Conservation (phyloP, 2,888 invertebrate species). For the Tachina fera region DNA sequence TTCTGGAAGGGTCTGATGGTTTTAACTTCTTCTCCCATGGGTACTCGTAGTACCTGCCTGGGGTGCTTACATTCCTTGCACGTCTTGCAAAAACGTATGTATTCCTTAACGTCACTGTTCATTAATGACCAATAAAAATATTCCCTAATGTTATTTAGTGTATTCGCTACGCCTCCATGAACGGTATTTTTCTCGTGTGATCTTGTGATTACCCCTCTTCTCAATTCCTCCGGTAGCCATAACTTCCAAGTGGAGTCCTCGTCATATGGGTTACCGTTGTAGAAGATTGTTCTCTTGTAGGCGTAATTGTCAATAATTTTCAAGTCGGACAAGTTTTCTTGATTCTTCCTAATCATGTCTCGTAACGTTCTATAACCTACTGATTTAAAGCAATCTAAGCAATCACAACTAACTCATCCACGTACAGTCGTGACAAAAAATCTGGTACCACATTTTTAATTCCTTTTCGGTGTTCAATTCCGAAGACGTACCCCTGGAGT, state of each 20-base stretch:
- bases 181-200: conserved; percentile 12
- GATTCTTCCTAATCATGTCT: conserved; percentile 2
- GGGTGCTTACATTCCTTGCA: conserved; percentile 12
- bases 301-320: background rate
- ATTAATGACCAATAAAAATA: conserved; percentile 12
- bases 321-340: background rate
- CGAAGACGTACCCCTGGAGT: too few relatives aligned
- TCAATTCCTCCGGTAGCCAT: conserved; percentile 18
- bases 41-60: background rate
- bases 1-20: conserved; percentile 5
- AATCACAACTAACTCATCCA: background rate
- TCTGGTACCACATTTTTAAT: conserved; percentile 3
- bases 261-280: background rate
- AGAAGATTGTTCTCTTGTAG: background rate
- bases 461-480: background rate
- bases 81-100: background rate
- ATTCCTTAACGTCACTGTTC: background rate
- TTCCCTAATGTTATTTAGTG: background rate
- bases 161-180: conserved; percentile 25
- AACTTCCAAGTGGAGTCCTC: conserved; percentile 17
- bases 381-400: background rate
- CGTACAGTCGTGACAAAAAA: conserved; percentile 12
- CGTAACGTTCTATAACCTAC: background rate
- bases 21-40: conserved; percentile 30
- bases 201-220: background rate